Evolutionary conservation across 1,140 invertebrate genomes (phyloP).

Genomic region (Diabrotica virgifera): DNA sequence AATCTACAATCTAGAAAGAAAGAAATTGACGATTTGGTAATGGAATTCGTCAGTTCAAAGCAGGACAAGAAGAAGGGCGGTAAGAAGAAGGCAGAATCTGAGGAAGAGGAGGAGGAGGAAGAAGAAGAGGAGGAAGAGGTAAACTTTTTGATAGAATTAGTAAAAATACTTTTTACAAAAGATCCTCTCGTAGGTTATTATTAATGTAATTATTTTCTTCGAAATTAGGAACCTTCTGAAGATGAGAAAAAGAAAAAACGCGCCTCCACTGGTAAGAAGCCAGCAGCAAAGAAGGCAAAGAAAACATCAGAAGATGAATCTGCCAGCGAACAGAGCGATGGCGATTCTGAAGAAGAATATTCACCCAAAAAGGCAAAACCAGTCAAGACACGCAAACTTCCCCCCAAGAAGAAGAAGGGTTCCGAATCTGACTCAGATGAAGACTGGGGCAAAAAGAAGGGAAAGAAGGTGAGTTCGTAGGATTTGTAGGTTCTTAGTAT

Average conservation of each 20-base stretch:
- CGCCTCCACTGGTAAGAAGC: slow-evolving; percentile 54
- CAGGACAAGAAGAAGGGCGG: slow-evolving; percentile 54
- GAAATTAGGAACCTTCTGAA: slow-evolving; percentile 54
- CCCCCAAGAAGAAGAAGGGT: slow-evolving; percentile 66
- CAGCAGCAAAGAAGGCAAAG: slow-evolving; percentile 56
- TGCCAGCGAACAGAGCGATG: slow-evolving; percentile 58
- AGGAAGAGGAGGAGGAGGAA: slow-evolving; percentile 61
- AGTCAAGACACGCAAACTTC: slow-evolving; percentile 47
- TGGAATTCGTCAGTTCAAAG: slow-evolving; percentile 68
- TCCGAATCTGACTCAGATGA: slow-evolving; percentile 74
- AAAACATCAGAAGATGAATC: slow-evolving; percentile 61
- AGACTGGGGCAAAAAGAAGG: slow-evolving; percentile 70
- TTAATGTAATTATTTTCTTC: no score
- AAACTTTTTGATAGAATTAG: no score
- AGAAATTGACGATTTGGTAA: slow-evolving; percentile 79
- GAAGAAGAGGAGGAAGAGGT: slow-evolving; percentile 59
- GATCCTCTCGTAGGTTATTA: not conserved
- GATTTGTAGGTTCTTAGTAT: no score
- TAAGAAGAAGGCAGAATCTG: slow-evolving; percentile 54
- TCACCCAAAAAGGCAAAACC: slow-evolving; percentile 60
- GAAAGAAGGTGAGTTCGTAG: slow-evolving; percentile 43
- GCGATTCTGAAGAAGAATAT: slow-evolving; percentile 67
- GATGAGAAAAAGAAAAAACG: slow-evolving; percentile 62
- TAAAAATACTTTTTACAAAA: not conserved
- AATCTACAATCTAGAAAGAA: slow-evolving; percentile 76